Evolutionary conservation across 2,113 vertebrate genomes (phyloP).

Genomic region (Psittacus erithacus): DNA sequence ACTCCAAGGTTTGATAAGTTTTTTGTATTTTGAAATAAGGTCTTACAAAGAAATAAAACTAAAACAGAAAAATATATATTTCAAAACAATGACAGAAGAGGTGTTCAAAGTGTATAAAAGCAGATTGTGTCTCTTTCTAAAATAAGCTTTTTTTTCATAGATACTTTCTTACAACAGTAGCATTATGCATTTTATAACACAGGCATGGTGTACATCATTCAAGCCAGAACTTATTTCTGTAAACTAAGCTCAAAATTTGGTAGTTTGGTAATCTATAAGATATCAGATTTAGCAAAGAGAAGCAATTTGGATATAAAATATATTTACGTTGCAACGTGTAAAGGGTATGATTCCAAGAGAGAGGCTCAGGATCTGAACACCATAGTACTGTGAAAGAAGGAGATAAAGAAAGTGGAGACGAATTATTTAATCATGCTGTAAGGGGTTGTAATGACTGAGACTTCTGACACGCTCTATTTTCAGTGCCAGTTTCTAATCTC

Average conservation of each 20-base stretch:
- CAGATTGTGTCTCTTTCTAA: neutral
- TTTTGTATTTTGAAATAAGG: neutral
- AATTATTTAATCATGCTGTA: neutral
- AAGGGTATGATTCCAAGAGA: neutral
- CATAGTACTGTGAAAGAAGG: neutral
- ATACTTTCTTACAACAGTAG: neutral
- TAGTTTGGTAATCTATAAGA: neutral
- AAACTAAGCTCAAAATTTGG: neutral
- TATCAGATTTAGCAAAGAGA: neutral
- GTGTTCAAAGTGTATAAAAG: neutral
- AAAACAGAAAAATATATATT: neutral
- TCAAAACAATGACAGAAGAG: neutral
- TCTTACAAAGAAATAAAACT: neutral
- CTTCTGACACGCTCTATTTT: slow-evolving; percentile 4
- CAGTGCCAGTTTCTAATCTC: slow-evolving; percentile 6
- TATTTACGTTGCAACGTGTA: neutral
- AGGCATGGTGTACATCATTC: neutral
- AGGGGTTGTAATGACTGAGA: neutral
- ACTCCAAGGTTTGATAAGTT: neutral
- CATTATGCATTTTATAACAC: neutral
- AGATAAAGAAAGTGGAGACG: neutral
- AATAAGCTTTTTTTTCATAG: neutral
- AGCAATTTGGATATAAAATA: neutral
- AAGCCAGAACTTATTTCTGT: neutral
- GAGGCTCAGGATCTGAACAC: neutral